These are phyloP conservation scores for Epizoanthus ramosus DNA, from an alignment of 92 coral and sea anemone species.

Conservation along the genomic window DNA sequence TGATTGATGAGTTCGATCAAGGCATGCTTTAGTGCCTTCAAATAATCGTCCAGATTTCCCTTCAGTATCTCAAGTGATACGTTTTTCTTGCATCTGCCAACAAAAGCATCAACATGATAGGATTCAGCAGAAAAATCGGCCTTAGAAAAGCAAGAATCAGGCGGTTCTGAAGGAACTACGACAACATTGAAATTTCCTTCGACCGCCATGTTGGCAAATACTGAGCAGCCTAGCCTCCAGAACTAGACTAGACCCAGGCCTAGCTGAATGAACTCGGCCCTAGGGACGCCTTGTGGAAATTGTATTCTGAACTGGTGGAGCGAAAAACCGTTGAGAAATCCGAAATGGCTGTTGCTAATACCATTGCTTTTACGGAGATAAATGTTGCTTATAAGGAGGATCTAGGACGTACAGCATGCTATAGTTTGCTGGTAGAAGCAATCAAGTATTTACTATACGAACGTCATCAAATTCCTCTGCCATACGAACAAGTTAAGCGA, in stretches of 20 bases:
- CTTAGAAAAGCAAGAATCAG: conserved; percentile 79
- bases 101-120: conserved; percentile 90
- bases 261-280: background rate
- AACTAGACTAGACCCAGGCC: background rate
- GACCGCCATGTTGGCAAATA: conserved; percentile 93
- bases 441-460: conserved; percentile 87
- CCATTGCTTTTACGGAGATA: conserved; percentile 36
- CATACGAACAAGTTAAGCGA: conserved; percentile 82
- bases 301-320: background rate
- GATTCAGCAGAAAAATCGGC: conserved; percentile 86
- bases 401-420: conserved; percentile 44
- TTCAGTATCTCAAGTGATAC: conserved; percentile 86
- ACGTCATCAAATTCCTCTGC: conserved; percentile 87
- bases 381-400: conserved; percentile 59
- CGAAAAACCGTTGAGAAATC: background rate
- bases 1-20: conserved; percentile 96
- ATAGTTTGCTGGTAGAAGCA: conserved; percentile 67
- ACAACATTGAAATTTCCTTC: conserved; percentile 40
- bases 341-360: conserved; percentile 50
- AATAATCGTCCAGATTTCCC: conserved; percentile 88
- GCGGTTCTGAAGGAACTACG: conserved; percentile 82
- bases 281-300: background rate
- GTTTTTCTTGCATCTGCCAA: conserved; percentile 80
- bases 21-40: conserved; percentile 89
- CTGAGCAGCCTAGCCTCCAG: conserved; percentile 48